Base-by-base conservation (phyloP, 1,140 invertebrate genomes). In the Drosophila sp. region DNA sequence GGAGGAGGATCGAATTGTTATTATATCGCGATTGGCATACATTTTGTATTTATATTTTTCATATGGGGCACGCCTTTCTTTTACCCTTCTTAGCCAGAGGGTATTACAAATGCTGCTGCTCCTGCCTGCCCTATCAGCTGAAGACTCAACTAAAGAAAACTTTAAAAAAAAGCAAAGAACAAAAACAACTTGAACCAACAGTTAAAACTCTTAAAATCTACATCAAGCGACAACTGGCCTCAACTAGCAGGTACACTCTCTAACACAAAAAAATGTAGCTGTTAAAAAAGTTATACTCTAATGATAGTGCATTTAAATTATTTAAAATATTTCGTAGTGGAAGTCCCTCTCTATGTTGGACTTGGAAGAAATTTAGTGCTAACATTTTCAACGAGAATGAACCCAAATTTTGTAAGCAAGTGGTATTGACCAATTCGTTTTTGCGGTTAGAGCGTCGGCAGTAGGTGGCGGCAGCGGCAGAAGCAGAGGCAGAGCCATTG, bases 161-260 rank as follows among this genome's bases (percentile, higher is more conserved):
- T 83, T 72, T 3, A 57, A 58, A 57, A 58, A 33, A 57, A 10
- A 57, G 10, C 35, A 33, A 57, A 7, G 11, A 33, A 47, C 23
- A 58, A 50, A 23, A 77, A 73, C 63, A 66, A 54, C 87, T 86
- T 86, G 4, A 40, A 87, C 76, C 82, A 80, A 83, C 75, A 72
- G 44, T 50, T 72, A 82, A 81, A 81, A 71, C 62, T 56, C 69
- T 76, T 73, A 69, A 75, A 25, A 50, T 73, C 71, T 65, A 70
- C 70, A 76, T 35, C 72, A 55, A 61, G 47, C 55, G 47, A 38
- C 55, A 40, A 44, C 63, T 76, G 68, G 70, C 54, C 62, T 56
- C 74, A 70, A 44, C 64, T 38, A 27, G 23, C 7, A 25, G 25
- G 23, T 50, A 50, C 44, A 50, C 44, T 50, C 8, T 2, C 44